Percentiles rank a stretch among this genome's conserved stretches.
Evolutionary conservation across 2,888 invertebrate species (phyloP).

Genomic region (Nemoura dubitans): DNA sequence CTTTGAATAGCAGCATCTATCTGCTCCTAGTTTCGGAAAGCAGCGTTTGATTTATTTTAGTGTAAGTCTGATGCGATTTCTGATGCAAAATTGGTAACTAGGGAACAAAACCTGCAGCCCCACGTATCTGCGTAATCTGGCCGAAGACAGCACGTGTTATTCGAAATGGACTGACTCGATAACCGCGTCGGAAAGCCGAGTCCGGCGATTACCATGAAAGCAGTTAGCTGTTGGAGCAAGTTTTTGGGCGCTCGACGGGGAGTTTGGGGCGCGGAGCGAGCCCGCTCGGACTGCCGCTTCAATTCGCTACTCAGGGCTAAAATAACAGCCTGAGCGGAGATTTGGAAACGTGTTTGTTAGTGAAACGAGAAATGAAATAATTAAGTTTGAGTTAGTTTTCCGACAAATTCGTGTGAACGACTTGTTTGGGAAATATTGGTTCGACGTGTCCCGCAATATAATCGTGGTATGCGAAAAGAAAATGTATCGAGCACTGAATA

Average conservation of each 20-base stretch:
- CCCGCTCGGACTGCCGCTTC: background rate
- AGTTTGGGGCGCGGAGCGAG: background rate
- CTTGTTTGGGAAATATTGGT: background rate
- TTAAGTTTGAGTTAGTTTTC: background rate
- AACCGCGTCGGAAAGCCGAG: no score
- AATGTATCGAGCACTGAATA: background rate
- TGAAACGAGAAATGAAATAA: background rate
- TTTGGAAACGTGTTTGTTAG: no score
- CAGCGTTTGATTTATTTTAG: no score
- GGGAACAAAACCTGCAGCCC: no score
- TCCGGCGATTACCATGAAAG: background rate
- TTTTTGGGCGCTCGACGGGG: background rate
- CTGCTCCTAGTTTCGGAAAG: no score
- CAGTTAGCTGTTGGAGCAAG: background rate
- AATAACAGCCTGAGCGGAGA: background rate
- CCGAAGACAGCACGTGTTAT: no score
- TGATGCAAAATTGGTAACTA: no score
- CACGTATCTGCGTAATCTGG: no score
- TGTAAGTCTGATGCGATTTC: no score
- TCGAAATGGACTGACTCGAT: no score
- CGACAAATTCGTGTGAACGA: background rate
- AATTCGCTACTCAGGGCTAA: background rate
- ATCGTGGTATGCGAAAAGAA: background rate
- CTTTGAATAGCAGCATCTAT: background rate
- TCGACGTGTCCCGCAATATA: background rate